These are phyloP conservation scores for Drosophila nr. fundita DNA, from an alignment of 2,888 invertebrate species.

Conservation along the genomic window DNA sequence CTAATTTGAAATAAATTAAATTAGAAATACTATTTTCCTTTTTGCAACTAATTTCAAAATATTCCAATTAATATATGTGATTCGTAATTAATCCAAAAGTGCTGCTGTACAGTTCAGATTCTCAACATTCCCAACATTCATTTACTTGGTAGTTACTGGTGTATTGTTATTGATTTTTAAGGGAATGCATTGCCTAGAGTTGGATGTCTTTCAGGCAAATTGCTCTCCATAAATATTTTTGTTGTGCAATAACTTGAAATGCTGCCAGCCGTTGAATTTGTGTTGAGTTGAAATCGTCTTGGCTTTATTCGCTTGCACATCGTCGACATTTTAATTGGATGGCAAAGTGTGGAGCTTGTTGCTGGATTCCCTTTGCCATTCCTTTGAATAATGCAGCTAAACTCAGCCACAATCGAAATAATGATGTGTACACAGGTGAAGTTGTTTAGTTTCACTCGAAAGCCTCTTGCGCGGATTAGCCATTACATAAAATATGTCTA, in stretches of 20 bases:
- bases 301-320: constrained; percentile 46
- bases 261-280: constrained; percentile 58
- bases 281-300: constrained; percentile 34
- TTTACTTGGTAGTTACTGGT: neutral
- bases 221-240: constrained; percentile 25
- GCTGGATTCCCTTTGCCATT: constrained; percentile 5
- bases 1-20: neutral
- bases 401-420: neutral
- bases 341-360: constrained; percentile 15
- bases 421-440: constrained; percentile 23
- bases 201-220: constrained; percentile 22
- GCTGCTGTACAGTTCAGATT: neutral
- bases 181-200: neutral
- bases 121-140: neutral
- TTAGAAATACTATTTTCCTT: neutral
- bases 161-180: neutral
- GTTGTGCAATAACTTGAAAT: constrained; percentile 21
- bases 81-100: neutral
- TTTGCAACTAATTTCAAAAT: neutral
- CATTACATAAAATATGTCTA: neutral
- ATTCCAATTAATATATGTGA: neutral
- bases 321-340: constrained; percentile 22
- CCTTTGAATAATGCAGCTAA: constrained; percentile 22
- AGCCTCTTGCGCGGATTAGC: neutral
- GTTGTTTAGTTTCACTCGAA: constrained; percentile 5